These are phyloP conservation scores for Limnephilus marmoratus DNA, from an alignment of 2,888 invertebrate species.

Conservation along the genomic window DNA sequence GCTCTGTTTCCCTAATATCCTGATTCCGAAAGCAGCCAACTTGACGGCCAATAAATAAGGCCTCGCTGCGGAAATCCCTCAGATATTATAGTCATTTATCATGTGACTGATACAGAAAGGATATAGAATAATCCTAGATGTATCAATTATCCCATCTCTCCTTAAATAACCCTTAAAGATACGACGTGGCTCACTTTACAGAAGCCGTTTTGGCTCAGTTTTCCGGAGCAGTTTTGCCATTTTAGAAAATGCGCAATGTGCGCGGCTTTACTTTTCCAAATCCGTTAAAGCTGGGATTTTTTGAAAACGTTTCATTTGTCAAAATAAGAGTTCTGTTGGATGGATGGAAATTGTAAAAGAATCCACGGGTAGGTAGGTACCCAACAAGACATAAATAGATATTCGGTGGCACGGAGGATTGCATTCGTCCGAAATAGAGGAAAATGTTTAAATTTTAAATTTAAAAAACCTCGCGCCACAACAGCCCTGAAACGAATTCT, in stretches of 20 bases:
- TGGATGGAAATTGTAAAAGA: background rate
- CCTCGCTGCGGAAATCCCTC: slow-evolving; percentile 9
- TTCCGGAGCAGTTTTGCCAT: background rate
- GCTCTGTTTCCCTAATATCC: background rate
- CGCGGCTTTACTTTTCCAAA: slow-evolving; percentile 6
- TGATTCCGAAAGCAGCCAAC: slow-evolving; percentile 4
- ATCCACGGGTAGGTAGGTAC: background rate
- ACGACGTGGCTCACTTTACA: background rate
- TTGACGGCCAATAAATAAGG: slow-evolving; percentile 14
- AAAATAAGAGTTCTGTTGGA: background rate
- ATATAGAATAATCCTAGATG: slow-evolving; percentile 26
- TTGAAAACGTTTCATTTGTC: slow-evolving; percentile 14
- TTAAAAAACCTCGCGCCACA: background rate
- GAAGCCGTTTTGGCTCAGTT: background rate
- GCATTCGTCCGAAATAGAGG: background rate
- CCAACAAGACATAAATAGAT: background rate
- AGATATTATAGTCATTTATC: slow-evolving; percentile 23
- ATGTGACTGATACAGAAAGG: slow-evolving; percentile 21
- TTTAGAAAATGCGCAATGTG: background rate
- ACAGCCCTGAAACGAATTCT: background rate
- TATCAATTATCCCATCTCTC: slow-evolving; percentile 29
- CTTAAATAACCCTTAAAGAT: background rate
- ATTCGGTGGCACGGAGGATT: background rate
- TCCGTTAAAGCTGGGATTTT: slow-evolving; percentile 3
- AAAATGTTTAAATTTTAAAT: background rate